phyloP scores from a whole-genome alignment of 2,113 vertebrate species.

The Ploceus nigricollis region DNA sequence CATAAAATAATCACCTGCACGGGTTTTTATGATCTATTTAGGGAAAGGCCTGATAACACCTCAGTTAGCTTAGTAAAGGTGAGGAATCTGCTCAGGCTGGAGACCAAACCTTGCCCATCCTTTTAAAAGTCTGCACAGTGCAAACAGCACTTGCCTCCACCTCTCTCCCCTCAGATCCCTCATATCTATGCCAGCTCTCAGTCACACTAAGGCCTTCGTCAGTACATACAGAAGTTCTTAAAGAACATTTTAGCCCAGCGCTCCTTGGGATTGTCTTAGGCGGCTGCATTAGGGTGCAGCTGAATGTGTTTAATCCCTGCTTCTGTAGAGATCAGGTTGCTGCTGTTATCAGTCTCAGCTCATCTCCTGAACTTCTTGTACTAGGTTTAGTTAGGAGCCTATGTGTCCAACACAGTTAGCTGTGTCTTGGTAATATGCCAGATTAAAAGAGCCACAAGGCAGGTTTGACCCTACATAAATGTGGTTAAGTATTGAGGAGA shows the following conservation, averaged over 20 bases:
- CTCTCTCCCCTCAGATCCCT: neutral
- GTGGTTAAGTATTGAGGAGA: neutral
- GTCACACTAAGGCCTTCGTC: neutral
- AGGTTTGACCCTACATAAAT: neutral
- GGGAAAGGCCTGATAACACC: neutral
- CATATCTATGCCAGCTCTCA: neutral
- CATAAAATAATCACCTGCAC: neutral
- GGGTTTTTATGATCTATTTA: neutral
- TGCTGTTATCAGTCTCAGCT: neutral
- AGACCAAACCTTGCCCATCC: neutral
- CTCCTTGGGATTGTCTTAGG: neutral
- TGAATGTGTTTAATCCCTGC: neutral
- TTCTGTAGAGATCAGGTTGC: neutral
- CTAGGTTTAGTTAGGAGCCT: neutral
- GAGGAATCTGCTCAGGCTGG: neutral
- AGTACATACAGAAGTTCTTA: neutral
- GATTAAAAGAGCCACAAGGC: neutral
- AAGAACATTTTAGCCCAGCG: neutral
- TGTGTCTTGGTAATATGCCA: neutral
- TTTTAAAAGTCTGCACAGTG: neutral
- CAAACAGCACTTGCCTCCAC: neutral
- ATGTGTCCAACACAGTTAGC: neutral
- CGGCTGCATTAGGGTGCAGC: neutral
- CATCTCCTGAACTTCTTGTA: neutral
- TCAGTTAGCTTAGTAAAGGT: neutral